Conservation (phyloP, 2,113 vertebrate species). For the Butastur rufipennis region DNA sequence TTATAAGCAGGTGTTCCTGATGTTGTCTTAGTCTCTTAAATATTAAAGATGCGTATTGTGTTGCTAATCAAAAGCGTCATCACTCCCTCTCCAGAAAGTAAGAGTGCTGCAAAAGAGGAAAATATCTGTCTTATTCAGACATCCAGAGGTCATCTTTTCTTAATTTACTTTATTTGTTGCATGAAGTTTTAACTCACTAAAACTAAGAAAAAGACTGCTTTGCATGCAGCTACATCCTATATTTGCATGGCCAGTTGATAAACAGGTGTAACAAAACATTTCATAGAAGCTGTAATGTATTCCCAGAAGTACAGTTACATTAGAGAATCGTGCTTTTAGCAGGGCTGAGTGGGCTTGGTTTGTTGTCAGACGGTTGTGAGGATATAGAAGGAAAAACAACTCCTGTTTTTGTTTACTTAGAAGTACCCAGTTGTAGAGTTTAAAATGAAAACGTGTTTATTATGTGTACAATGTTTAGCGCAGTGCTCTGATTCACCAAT, state of each 20-base stretch:
- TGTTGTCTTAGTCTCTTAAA: background rate
- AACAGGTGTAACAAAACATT: background rate
- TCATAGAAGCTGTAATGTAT: background rate
- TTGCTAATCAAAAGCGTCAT: background rate
- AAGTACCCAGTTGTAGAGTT: background rate
- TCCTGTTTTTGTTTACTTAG: slow-evolving; percentile 7
- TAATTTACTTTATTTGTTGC: background rate
- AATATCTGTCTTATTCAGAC: background rate
- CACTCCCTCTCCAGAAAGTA: background rate
- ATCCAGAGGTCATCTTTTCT: background rate
- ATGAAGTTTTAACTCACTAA: background rate
- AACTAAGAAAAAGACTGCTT: background rate
- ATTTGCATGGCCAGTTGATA: background rate
- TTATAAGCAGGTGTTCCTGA: background rate
- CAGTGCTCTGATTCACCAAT: background rate
- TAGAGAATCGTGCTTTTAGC: slow-evolving; percentile 4
- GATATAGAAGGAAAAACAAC: background rate
- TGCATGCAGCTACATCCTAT: background rate
- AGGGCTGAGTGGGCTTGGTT: slow-evolving; percentile 17
- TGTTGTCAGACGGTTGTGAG: slow-evolving; percentile 34
- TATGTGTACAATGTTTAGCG: background rate
- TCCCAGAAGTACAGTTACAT: slow-evolving; percentile 6
- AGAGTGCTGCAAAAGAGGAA: background rate
- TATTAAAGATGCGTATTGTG: background rate
- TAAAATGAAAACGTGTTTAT: background rate